Percentiles rank a stretch among this genome's conserved stretches.
Conservation (phyloP, 2,888 invertebrate species). For the Trissolcus brochymenae region DNA sequence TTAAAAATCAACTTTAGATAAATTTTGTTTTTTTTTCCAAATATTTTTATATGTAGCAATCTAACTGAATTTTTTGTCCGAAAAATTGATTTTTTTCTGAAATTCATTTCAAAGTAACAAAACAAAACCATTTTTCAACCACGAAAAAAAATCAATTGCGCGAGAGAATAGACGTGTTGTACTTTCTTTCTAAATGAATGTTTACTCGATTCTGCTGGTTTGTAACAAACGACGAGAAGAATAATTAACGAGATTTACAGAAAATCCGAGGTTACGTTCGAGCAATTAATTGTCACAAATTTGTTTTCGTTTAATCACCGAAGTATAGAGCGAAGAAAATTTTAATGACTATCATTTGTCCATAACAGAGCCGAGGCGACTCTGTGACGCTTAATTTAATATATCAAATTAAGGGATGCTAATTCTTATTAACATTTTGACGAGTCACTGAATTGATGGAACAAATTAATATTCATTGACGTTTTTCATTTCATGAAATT, state of each 20-base stretch:
- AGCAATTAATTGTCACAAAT: slow-evolving; percentile 34
- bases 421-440: slow-evolving; percentile 7
- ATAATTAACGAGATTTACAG: slow-evolving; percentile 30
- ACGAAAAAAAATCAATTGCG: background rate
- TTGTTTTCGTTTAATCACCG: slow-evolving; percentile 17
- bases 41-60: too few species aligned
- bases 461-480: too few species aligned
- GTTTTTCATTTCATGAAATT: too few species aligned
- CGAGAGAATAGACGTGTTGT: slow-evolving; percentile 6
- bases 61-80: too few species aligned
- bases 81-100: too few species aligned
- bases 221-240: slow-evolving; percentile 29
- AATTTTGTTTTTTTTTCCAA: too few species aligned
- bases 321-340: background rate
- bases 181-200: slow-evolving; percentile 29
- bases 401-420: background rate
- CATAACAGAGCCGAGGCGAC: too few species aligned
- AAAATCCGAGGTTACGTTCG: slow-evolving; percentile 19
- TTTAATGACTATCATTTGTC: background rate
- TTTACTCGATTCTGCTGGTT: slow-evolving; percentile 35
- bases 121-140: background rate
- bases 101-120: too few species aligned
- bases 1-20: too few species aligned
- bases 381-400: background rate
- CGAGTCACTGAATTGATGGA: background rate